Conservation (phyloP, 2,888 invertebrate species). For the Drosophila sordidula region DNA sequence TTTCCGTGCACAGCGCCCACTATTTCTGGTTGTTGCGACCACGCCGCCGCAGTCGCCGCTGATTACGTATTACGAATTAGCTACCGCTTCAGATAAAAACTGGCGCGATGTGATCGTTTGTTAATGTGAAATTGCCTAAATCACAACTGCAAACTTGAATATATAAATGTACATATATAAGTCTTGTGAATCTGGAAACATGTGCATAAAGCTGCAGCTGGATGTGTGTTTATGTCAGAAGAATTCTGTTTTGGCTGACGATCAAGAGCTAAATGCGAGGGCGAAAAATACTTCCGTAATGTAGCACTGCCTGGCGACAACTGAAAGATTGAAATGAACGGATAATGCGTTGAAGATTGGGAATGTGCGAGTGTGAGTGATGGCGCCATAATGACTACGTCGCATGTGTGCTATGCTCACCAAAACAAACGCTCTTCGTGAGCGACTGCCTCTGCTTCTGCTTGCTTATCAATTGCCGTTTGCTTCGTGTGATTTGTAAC, state of each 20-base stretch:
- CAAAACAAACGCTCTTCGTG: conserved; percentile 46
- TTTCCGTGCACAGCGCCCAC: conserved; percentile 6
- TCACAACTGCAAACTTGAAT: not conserved
- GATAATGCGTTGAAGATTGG: conserved; percentile 31
- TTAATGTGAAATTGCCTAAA: not conserved
- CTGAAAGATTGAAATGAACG: conserved; percentile 54
- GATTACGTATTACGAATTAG: conserved; percentile 55
- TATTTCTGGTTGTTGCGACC: conserved; percentile 16
- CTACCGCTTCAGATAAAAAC: conserved; percentile 9
- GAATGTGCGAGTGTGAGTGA: conserved; percentile 4
- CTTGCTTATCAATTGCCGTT: conserved; percentile 38
- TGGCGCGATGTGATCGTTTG: not conserved
- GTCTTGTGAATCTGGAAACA: conserved; percentile 31
- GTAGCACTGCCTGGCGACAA: conserved; percentile 55
- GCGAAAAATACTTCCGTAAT: conserved; percentile 45
- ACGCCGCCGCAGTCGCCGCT: conserved; percentile 44
- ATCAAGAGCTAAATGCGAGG: conserved; percentile 3
- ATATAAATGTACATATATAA: not conserved
- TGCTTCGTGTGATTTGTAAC: conserved; percentile 36
- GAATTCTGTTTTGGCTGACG: not conserved
- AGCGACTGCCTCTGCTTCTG: conserved; percentile 9
- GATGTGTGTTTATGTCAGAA: conserved; percentile 39
- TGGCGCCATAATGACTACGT: conserved; percentile 54
- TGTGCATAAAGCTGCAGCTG: conserved; percentile 34
- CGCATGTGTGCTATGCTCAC: conserved; percentile 57